phyloP scores from a whole-genome alignment of 2,888 invertebrate species.

The Cosmopolites sordidus region DNA sequence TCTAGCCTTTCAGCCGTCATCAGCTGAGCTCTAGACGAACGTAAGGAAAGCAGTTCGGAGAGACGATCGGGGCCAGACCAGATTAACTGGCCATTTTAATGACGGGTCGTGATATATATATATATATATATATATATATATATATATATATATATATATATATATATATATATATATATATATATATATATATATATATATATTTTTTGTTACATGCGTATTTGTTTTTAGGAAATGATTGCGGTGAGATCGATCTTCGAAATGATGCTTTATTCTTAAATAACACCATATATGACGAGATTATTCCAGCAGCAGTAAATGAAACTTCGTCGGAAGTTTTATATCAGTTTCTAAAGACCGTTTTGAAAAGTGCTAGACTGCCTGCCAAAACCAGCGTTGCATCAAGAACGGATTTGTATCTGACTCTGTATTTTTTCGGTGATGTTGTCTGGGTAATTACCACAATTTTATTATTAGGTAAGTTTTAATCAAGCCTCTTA shows the following conservation, averaged over 20 bases:
- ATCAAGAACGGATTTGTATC: conserved; percentile 29
- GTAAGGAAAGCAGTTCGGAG: too few species aligned
- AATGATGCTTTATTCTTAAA: conserved; percentile 18
- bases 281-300: not conserved
- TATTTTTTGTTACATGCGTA: too few species aligned
- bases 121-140: too few species aligned
- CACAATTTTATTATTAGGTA: conserved; percentile 38
- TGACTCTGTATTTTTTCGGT: conserved; percentile 30
- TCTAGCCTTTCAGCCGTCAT: too few species aligned
- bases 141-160: too few species aligned
- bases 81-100: too few species aligned
- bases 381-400: conserved; percentile 28
- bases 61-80: too few species aligned
- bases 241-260: conserved; percentile 24
- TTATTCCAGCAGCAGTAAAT: conserved; percentile 8
- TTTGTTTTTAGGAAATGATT: conserved; percentile 31
- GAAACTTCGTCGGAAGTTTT: conserved; percentile 22
- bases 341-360: conserved; percentile 28
- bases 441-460: conserved; percentile 39
- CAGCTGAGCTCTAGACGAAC: too few species aligned
- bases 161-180: too few species aligned
- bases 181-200: too few species aligned
- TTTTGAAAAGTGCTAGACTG: conserved; percentile 28
- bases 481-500: conserved; percentile 8
- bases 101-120: too few species aligned